These are phyloP conservation scores for Agrochola circellaris DNA, from an alignment of 2,888 invertebrate species.

Conservation along the genomic window DNA sequence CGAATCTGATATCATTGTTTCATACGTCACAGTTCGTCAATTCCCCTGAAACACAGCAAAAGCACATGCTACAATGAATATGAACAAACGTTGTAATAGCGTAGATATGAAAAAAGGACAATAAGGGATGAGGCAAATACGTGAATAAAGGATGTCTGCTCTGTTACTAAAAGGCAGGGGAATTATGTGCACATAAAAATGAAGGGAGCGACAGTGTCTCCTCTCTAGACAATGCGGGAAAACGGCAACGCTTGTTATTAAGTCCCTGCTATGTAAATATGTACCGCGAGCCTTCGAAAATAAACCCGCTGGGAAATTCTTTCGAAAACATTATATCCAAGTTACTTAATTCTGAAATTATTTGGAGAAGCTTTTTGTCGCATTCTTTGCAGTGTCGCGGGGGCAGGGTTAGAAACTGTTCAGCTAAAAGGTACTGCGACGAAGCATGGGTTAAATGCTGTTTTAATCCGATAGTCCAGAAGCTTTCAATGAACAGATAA, in stretches of 20 bases:
- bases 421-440: background rate
- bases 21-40: constrained; percentile 60
- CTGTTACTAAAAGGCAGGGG: constrained; percentile 75
- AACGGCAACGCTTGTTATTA: constrained; percentile 73
- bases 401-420: constrained; percentile 15
- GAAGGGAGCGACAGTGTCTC: constrained; percentile 69
- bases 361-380: constrained; percentile 28
- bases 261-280: constrained; percentile 71
- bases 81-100: constrained; percentile 76
- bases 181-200: constrained; percentile 79
- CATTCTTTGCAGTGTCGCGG: constrained; percentile 16
- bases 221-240: constrained; percentile 73
- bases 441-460: background rate
- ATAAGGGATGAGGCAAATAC: constrained; percentile 79
- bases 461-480: background rate
- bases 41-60: constrained; percentile 53
- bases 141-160: constrained; percentile 77
- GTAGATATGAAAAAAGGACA: constrained; percentile 82
- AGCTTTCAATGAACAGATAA: constrained; percentile 8
- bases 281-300: constrained; percentile 65
- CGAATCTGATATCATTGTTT: constrained; percentile 49
- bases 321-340: constrained; percentile 56
- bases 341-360: constrained; percentile 53
- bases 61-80: constrained; percentile 66
- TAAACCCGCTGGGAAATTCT: constrained; percentile 59